Conservation (phyloP, 2,888 invertebrate genomes). For the Callinectes sapidus region DNA sequence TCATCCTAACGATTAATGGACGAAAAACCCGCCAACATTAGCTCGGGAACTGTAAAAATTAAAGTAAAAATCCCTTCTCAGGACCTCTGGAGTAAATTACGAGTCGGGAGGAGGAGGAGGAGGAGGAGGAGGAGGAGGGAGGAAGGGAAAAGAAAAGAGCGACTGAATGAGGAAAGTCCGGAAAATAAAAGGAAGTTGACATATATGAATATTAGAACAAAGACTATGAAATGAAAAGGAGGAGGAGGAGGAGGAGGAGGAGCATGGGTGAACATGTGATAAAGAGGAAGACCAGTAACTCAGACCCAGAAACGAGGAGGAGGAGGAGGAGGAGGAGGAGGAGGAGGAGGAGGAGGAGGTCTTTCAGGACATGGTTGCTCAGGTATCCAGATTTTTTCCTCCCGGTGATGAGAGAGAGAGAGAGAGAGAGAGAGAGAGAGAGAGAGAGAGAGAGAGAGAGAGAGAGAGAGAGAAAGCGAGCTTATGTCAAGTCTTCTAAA, state of each 20-base stretch:
- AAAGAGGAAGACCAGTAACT: background rate
- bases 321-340: constrained; percentile 21
- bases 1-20: constrained; percentile 24
- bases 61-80: background rate
- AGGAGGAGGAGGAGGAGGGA: background rate
- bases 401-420: background rate
- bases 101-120: background rate
- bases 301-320: background rate
- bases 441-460: constrained; percentile 18
- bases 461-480: background rate
- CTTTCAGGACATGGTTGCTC: background rate
- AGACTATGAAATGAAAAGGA: background rate
- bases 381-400: background rate
- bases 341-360: background rate
- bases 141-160: background rate
- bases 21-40: constrained; percentile 17
- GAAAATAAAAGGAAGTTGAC: background rate
- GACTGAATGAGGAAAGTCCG: background rate
- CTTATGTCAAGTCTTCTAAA: background rate
- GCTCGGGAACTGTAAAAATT: constrained; percentile 2
- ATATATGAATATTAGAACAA: background rate
- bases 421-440: background rate
- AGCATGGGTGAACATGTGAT: background rate
- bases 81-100: constrained; percentile 14
- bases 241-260: background rate